These are phyloP conservation scores for Linnaemya tessellans DNA, from an alignment of 2,888 invertebrate species.

Conservation along the genomic window DNA sequence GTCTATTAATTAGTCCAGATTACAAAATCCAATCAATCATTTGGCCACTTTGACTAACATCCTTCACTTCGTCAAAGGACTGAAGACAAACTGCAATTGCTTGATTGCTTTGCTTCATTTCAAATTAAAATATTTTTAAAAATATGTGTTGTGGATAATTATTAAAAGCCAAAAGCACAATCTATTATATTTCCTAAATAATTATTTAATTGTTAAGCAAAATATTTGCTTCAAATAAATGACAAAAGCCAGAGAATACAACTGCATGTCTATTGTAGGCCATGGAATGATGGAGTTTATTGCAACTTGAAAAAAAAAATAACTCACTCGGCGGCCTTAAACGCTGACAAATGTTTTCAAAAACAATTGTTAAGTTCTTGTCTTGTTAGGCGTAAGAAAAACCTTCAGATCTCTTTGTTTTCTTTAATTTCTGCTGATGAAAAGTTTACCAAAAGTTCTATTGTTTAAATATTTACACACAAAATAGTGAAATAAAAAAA, in stretches of 20 bases:
- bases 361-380: conserved; percentile 49
- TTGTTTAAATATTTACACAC: conserved; percentile 63
- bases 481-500: conserved; percentile 4
- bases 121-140: too few relatives aligned
- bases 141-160: too few relatives aligned
- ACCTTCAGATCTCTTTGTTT: conserved; percentile 34
- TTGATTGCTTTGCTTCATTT: too few relatives aligned
- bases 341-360: conserved; percentile 29
- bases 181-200: background rate
- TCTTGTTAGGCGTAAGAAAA: background rate
- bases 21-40: too few relatives aligned
- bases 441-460: conserved; percentile 65
- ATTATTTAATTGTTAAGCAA: background rate
- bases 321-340: conserved; percentile 44
- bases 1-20: too few relatives aligned
- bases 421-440: conserved; percentile 26
- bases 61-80: too few relatives aligned
- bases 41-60: too few relatives aligned
- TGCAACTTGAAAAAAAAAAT: conserved; percentile 24
- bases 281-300: conserved; percentile 31
- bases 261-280: conserved; percentile 25
- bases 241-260: background rate
- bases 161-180: too few relatives aligned
- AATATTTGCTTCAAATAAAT: background rate
- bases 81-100: too few relatives aligned